These are phyloP conservation scores for Zonitis immaculata DNA, from an alignment of 2,888 invertebrate species.

Conservation along the genomic window DNA sequence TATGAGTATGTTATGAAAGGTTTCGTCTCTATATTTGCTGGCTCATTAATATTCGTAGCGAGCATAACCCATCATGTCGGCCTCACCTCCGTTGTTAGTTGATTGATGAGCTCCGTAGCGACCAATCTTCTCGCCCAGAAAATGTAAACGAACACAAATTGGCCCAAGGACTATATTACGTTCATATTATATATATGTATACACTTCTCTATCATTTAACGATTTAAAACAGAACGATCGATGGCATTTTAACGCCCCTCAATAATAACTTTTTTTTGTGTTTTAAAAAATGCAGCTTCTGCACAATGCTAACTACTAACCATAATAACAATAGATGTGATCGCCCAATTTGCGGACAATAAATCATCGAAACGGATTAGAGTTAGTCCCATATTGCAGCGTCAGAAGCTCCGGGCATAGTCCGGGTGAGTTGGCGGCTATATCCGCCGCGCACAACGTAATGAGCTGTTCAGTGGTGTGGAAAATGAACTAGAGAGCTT, in stretches of 20 bases:
- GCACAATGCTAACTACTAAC: constrained; percentile 12
- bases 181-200: constrained; percentile 27
- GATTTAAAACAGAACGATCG: constrained; percentile 26
- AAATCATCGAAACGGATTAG: constrained; percentile 26
- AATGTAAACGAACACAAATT: constrained; percentile 47
- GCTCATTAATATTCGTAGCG: constrained; percentile 45
- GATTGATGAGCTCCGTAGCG: constrained; percentile 41
- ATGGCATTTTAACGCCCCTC: constrained; percentile 7
- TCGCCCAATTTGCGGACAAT: constrained; percentile 23
- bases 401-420: constrained; percentile 23
- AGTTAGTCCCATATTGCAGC: constrained; percentile 27
- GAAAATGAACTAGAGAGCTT: constrained; percentile 43
- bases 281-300: constrained; percentile 28
- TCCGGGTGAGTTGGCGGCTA: constrained; percentile 20
- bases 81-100: constrained; percentile 38
- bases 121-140: constrained; percentile 33
- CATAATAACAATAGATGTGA: background rate
- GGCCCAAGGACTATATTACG: constrained; percentile 40
- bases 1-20: constrained; percentile 31
- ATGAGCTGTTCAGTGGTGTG: constrained; percentile 44
- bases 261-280: constrained; percentile 8
- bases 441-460: constrained; percentile 33
- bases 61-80: constrained; percentile 43
- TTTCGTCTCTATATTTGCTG: constrained; percentile 32
- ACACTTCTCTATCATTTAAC: constrained; percentile 29